These are phyloP conservation scores for Platalea minor DNA, from an alignment of 2,797 vertebrate genomes.

Conservation along the genomic window DNA sequence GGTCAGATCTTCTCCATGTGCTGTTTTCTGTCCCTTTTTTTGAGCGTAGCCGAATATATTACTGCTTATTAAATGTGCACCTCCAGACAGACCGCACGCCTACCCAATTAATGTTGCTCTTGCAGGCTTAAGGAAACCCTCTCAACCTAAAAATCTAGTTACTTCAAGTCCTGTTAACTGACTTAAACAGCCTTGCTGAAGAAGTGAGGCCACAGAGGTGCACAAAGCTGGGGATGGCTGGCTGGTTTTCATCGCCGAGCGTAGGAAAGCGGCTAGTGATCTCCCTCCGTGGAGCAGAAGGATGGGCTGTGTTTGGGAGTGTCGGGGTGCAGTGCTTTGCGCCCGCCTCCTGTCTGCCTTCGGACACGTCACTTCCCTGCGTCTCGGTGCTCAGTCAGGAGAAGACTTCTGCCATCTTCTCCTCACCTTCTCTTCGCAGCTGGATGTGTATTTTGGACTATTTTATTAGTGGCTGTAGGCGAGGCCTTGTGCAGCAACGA, in stretches of 20 bases:
- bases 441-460: not conserved
- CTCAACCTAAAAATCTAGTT: not conserved
- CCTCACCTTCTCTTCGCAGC: not conserved
- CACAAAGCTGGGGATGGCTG: not conserved
- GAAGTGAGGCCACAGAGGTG: not conserved
- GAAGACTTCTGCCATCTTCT: not conserved
- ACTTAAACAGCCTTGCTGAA: not conserved
- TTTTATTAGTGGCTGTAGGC: not conserved
- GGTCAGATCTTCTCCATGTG: not conserved
- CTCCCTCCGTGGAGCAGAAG: not conserved
- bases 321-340: accelerated
- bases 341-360: not conserved
- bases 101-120: not conserved
- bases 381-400: not conserved
- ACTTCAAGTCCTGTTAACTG: not conserved
- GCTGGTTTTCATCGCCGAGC: accelerated
- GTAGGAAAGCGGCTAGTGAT: not conserved
- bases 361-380: not conserved
- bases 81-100: not conserved
- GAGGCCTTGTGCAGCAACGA: not conserved
- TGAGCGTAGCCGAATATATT: not conserved
- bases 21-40: not conserved
- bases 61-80: not conserved
- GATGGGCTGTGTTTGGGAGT: not conserved
- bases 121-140: not conserved